phyloP scores from a whole-genome alignment of 23 tunicate genomes.

The Botrylloides violaceus region DNA sequence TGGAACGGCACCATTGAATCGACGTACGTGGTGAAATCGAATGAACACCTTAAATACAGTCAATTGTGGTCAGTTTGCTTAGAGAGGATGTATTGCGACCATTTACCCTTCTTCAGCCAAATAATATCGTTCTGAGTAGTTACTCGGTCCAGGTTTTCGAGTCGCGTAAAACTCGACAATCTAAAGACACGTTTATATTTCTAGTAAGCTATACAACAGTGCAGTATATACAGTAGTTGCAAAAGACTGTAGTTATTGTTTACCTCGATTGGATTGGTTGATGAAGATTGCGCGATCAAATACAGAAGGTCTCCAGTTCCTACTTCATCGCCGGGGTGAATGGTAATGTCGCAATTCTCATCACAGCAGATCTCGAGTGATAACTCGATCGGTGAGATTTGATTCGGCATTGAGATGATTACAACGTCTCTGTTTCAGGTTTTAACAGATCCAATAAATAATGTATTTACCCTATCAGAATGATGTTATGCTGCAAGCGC shows the following conservation, averaged over 20 bases:
- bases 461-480: too few species aligned
- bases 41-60: neutral
- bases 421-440: neutral
- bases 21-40: neutral
- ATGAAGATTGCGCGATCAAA: neutral
- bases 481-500: too few species aligned
- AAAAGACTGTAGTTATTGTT: too few species aligned
- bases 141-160: too few species aligned
- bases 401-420: neutral
- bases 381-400: neutral
- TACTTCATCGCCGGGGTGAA: neutral
- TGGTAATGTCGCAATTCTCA: neutral
- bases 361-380: neutral
- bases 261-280: neutral
- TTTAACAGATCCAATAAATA: too few species aligned
- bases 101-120: neutral
- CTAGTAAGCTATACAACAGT: too few species aligned
- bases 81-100: too few species aligned
- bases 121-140: too few species aligned
- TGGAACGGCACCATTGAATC: neutral
- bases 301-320: neutral
- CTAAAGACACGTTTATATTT: too few species aligned
- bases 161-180: neutral
- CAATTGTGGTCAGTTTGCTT: neutral
- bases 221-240: too few species aligned